Evolutionary conservation across 2,888 invertebrate species (phyloP).

Genomic region (Brachyptera putata): DNA sequence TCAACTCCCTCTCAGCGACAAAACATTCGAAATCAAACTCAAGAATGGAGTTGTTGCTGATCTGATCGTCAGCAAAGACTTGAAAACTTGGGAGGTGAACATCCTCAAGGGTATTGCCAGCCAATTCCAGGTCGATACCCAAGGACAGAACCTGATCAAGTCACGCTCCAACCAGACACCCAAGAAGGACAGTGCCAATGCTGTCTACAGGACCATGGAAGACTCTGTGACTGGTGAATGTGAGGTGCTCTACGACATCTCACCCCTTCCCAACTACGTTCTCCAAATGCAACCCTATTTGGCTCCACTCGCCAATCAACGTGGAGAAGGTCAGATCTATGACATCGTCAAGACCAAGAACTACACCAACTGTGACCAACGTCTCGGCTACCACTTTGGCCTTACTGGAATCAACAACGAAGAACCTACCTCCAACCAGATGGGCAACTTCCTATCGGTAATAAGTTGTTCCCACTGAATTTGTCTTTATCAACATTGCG

Average conservation of each 20-base stretch:
- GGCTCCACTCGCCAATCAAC: slow-evolving; percentile 47
- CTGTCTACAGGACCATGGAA: slow-evolving; percentile 65
- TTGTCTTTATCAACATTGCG: not conserved
- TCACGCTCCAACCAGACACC: slow-evolving; percentile 46
- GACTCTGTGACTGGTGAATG: slow-evolving; percentile 55
- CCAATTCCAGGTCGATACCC: slow-evolving; percentile 63
- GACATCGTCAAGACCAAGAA: slow-evolving; percentile 65
- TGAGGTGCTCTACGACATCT: slow-evolving; percentile 66
- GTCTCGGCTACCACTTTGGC: slow-evolving; percentile 62
- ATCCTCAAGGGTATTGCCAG: slow-evolving; percentile 64
- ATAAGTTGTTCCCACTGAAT: not conserved
- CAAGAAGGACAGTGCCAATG: slow-evolving; percentile 47
- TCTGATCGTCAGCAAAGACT: slow-evolving; percentile 51
- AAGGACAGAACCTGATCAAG: slow-evolving; percentile 52
- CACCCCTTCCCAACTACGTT: slow-evolving; percentile 54
- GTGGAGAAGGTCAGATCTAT: slow-evolving; percentile 45
- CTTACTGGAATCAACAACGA: slow-evolving; percentile 53
- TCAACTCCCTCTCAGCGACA: slow-evolving; percentile 51
- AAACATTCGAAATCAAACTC: slow-evolving; percentile 58
- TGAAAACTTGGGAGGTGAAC: slow-evolving; percentile 62
- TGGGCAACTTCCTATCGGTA: slow-evolving; percentile 52
- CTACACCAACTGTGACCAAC: slow-evolving; percentile 58
- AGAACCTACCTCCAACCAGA: slow-evolving; percentile 48
- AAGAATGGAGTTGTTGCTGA: slow-evolving; percentile 56
- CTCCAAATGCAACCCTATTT: slow-evolving; percentile 53